These are phyloP conservation scores for Halcyon leucocephala DNA, from an alignment of 2,797 vertebrate species.

Conservation along the genomic window DNA sequence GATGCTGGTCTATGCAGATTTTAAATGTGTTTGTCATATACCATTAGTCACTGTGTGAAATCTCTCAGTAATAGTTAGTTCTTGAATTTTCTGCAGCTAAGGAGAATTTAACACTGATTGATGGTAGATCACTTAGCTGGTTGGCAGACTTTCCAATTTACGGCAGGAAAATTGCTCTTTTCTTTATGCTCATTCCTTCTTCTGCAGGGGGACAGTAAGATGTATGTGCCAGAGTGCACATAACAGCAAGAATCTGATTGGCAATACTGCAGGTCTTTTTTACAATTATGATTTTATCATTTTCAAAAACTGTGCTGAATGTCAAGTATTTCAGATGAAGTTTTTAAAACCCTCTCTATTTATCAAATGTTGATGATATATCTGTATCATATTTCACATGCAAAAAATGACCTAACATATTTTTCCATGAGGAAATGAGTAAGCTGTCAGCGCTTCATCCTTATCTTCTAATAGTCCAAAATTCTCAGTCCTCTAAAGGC, in stretches of 20 bases:
- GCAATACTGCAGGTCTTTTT: constrained; percentile 75
- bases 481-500: constrained; percentile 23
- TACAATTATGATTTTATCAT: constrained; percentile 82
- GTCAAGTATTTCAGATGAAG: constrained; percentile 72
- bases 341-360: constrained; percentile 59
- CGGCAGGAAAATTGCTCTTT: constrained; percentile 91
- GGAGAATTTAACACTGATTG: constrained; percentile 92
- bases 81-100: constrained; percentile 85
- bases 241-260: constrained; percentile 68
- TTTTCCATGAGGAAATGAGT: constrained; percentile 57
- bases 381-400: constrained; percentile 12
- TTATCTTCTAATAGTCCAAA: constrained; percentile 40
- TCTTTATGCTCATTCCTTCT: constrained; percentile 86
- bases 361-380: constrained; percentile 67
- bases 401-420: constrained; percentile 29
- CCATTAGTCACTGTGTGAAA: constrained; percentile 91
- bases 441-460: constrained; percentile 26
- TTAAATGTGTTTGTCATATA: constrained; percentile 89
- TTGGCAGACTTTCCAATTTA: constrained; percentile 95
- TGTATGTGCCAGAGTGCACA: constrained; percentile 72
- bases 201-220: constrained; percentile 76
- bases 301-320: constrained; percentile 73
- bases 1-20: constrained; percentile 84
- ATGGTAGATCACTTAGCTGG: constrained; percentile 92
- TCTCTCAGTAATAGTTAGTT: constrained; percentile 88